phyloP scores from a whole-genome alignment of 2,113 vertebrate genomes.

The Stictonetta naevosa region DNA sequence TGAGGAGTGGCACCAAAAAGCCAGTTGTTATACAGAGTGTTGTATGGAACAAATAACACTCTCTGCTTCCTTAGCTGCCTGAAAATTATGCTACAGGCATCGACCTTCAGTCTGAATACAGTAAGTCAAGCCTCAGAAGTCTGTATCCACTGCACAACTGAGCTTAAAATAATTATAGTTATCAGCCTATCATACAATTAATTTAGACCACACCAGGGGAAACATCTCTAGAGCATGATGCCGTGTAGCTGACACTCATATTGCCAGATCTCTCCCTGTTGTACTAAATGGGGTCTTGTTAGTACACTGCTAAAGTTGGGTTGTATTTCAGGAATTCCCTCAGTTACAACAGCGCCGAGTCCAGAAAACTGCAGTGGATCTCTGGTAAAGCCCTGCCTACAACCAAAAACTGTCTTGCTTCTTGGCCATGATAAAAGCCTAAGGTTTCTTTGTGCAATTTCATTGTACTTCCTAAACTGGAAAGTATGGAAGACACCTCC shows the following conservation, averaged over 20 bases:
- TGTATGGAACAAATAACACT: background rate
- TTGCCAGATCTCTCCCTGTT: background rate
- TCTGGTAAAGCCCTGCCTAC: background rate
- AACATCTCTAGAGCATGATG: background rate
- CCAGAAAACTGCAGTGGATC: background rate
- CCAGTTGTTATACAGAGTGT: background rate
- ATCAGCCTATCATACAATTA: background rate
- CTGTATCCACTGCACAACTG: background rate
- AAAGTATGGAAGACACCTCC: background rate
- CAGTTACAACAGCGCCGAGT: background rate
- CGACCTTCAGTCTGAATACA: background rate
- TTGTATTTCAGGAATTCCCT: background rate
- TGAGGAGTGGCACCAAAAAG: background rate
- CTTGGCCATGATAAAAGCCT: background rate
- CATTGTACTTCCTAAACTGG: background rate
- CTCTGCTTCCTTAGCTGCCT: background rate
- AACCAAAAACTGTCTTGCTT: background rate
- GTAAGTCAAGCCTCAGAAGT: background rate
- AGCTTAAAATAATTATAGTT: background rate
- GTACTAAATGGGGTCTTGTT: background rate
- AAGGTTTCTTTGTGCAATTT: background rate
- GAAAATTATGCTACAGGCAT: background rate
- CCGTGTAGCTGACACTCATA: background rate
- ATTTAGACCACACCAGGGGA: background rate
- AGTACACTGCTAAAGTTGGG: background rate